Evolutionary conservation across 2,797 vertebrate species (phyloP), one percentile per base, ranked within the genome.

Genomic region (Siniperca scherzeri): DNA sequence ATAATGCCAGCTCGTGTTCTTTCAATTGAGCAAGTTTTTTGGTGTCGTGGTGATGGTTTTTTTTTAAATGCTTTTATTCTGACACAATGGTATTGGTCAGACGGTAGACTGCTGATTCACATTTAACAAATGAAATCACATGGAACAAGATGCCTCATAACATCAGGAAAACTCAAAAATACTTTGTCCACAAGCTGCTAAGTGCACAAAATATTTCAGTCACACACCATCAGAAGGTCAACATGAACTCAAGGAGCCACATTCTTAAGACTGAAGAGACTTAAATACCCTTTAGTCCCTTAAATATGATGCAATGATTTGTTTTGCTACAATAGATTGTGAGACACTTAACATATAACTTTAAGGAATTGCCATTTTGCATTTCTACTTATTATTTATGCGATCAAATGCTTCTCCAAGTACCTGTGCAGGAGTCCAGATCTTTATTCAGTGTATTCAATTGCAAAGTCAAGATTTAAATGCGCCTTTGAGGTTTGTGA

Each of bases 101-200:
- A 69, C 22, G 44, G 25, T 0, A 30, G 40, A 25, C 59, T 53
- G 82, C 72, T 71, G 82, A 71, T 55, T 60, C 61, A 65, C 50
- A 50, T 70, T 64, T 12, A 25, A 70, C 62, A 21, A 73, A 71
- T 68, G 3, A 46, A 74, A 72, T 70, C 46, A 57, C 59, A 25
- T 4, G 25, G 16, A n/a, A 48, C 27, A 36, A 33, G 36, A 67
- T 40, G 40, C 74, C 61, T 60, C 65, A 8, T 36, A 44, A 9
- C n/a, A 25, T 30, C 46, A 14, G 21, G 44, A 27, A 67, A n/a
- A 59, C n/a, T 27, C 27, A 14, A 38, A 71, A 61, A 56, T 46
- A 46, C 30, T 53, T 53, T 13, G 65, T 61, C 36, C 53, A 65
- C 19, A 22, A 68, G 16, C 42, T 25, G 33, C 42, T 57, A 10